These are phyloP conservation scores for Pyrocoelia pectoralis DNA, from an alignment of 2,888 invertebrate genomes.

Conservation along the genomic window DNA sequence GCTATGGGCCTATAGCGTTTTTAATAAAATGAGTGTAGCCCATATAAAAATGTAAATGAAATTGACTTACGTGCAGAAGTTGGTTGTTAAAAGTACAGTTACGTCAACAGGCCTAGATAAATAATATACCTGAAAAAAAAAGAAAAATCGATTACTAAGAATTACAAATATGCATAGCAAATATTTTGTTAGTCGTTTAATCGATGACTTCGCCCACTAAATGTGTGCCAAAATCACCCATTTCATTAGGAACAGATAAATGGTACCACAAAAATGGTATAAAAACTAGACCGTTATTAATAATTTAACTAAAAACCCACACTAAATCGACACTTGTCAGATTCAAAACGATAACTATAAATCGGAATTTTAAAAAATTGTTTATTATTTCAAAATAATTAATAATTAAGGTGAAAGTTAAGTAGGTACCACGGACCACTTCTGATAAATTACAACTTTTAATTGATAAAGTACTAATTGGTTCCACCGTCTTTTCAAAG, in stretches of 20 bases:
- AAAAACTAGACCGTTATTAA: conserved; percentile 11
- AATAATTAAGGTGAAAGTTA: conserved; percentile 21
- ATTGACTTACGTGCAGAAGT: conserved; percentile 21
- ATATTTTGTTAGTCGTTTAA: background rate
- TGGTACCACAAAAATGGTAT: background rate
- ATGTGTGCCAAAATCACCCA: background rate
- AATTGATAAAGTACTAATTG: conserved; percentile 25
- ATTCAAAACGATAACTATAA: background rate
- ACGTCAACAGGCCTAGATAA: conserved; percentile 22
- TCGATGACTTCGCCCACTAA: background rate
- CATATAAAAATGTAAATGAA: conserved; percentile 18
- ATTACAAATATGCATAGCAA: conserved; percentile 7
- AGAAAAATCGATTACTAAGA: conserved; percentile 17
- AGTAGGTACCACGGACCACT: conserved; percentile 14
- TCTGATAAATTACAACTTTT: conserved; percentile 20
- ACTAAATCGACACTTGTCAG: conserved; percentile 1
- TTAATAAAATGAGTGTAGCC: conserved; percentile 5
- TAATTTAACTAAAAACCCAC: background rate
- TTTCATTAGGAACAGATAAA: background rate
- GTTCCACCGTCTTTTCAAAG: conserved; percentile 15
- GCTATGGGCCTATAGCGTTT: background rate
- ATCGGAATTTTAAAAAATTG: background rate
- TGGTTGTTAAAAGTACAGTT: conserved; percentile 24
- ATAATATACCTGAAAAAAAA: conserved; percentile 28
- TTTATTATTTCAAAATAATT: background rate